Conservation (phyloP, 2,888 invertebrate species). For the Spatulosminthurus flaviceps region DNA sequence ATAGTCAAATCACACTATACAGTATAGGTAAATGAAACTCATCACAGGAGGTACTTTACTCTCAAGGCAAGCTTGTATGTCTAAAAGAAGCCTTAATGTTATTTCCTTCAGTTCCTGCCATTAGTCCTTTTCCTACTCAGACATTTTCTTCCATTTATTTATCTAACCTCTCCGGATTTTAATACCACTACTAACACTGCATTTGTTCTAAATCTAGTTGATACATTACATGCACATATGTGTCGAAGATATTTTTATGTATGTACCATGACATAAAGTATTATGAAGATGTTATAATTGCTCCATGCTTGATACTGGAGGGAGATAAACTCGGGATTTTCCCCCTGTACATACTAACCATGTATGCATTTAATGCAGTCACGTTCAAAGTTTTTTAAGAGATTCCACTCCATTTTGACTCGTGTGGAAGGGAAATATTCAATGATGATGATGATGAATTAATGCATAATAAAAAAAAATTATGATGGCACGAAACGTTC, state of each 20-base stretch:
- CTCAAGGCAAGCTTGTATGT: too few species aligned
- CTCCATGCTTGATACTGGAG: background rate
- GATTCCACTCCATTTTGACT: background rate
- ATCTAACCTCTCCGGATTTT: background rate
- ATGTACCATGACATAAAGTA: too few species aligned
- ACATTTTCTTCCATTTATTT: background rate
- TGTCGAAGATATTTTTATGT: too few species aligned
- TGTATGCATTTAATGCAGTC: too few species aligned
- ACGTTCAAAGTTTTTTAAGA: too few species aligned
- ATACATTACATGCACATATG: too few species aligned
- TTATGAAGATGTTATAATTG: background rate
- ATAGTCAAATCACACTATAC: too few species aligned
- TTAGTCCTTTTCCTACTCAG: background rate
- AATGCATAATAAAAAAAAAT: background rate
- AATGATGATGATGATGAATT: slow-evolving; percentile 18
- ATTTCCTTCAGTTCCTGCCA: slow-evolving; percentile 12
- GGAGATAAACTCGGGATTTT: too few species aligned
- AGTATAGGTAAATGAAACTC: too few species aligned
- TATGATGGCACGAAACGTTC: background rate
- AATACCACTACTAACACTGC: background rate
- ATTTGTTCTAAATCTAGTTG: background rate
- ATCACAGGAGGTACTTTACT: too few species aligned
- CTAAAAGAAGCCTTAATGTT: background rate
- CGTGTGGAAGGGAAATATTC: background rate
- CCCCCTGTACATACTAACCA: too few species aligned